Base-by-base conservation (phyloP, 2,888 invertebrate genomes). In the Xestia xanthographa region DNA sequence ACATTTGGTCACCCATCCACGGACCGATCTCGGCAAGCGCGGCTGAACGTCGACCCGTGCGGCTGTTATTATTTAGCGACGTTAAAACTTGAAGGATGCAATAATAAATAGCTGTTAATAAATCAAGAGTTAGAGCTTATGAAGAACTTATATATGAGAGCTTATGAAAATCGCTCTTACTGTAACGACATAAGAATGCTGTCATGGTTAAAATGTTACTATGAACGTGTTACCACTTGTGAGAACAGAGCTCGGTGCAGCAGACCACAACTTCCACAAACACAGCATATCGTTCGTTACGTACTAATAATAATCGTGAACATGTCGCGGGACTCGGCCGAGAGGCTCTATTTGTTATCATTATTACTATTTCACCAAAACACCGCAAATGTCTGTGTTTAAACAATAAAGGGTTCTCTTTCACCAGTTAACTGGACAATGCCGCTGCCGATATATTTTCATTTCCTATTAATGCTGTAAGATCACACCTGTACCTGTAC, bases 201-300 rank as follows among this genome's bases (percentile, higher is more conserved):
- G 29, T n/a, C 29, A 43, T 3, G 43, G 17, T n/a, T 38, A 72
- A 41, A 41, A 9, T 17, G 22, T 43, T 29, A 69, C 29, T 20
- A 38, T 45, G 20, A 45, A 26, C n/a, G 29, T n/a, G 50, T n/a
- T 20, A 48, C 48, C 53, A n/a, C n/a, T 53, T 53, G 17, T n/a
- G 53, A 1, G n/a, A 12, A 5, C 53, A n/a, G 53, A 12, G 53
- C 53, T 12, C 20, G 4, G 29, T 14, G 14, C 34, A 56, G 22
- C n/a, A 14, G 20, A 56, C 53, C 38, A 26, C 71, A 26, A 14
- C 41, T 29, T 22, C 50, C 62, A 74, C 79, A 63, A 62, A 66
- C 56, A 45, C 53, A 66, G 38, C 26, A 20, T 34, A 14, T n/a
- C 29, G 38, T 41, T n/a, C 29, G 38, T 41, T 20, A 34, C 4